Percentiles rank a stretch among this genome's conserved stretches.
Conservation (phyloP, 2,797 vertebrate genomes). For the Macrochelys suwanniensis region DNA sequence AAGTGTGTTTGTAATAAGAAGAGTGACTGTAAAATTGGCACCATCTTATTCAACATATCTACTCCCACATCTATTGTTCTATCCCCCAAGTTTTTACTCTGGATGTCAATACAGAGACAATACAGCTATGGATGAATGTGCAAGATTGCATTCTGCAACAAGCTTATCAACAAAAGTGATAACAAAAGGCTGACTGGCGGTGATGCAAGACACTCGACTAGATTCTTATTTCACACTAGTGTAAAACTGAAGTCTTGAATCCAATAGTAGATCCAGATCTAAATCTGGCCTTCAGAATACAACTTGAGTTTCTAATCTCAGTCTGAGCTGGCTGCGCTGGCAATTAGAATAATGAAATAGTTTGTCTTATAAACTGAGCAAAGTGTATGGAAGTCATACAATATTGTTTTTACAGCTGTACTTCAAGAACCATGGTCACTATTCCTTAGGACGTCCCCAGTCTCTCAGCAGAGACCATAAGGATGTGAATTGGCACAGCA, state of each 20-base stretch:
- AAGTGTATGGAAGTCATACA: neutral
- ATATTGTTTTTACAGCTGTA: neutral
- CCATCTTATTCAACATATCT: neutral
- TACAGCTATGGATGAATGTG: neutral
- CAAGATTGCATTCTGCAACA: neutral
- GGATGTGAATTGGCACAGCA: neutral
- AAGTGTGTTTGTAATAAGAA: neutral
- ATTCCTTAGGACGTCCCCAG: neutral
- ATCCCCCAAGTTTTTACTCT: fast-evolving
- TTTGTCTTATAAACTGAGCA: neutral
- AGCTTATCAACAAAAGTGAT: neutral
- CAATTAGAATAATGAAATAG: neutral
- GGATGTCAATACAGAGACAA: neutral
- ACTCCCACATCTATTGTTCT: neutral
- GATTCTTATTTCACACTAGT: neutral
- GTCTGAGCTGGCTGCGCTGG: neutral
- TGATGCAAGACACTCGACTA: neutral
- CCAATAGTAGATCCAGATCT: neutral
- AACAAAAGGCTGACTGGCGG: fast-evolving
- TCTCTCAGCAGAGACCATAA: conserved; percentile 3
- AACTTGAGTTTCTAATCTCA: neutral
- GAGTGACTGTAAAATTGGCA: neutral
- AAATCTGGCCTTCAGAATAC: neutral
- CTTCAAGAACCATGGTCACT: neutral
- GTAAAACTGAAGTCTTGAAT: neutral